phyloP scores from a whole-genome alignment of 2,797 vertebrate species.

The Rhadinocentrus ornatus region DNA sequence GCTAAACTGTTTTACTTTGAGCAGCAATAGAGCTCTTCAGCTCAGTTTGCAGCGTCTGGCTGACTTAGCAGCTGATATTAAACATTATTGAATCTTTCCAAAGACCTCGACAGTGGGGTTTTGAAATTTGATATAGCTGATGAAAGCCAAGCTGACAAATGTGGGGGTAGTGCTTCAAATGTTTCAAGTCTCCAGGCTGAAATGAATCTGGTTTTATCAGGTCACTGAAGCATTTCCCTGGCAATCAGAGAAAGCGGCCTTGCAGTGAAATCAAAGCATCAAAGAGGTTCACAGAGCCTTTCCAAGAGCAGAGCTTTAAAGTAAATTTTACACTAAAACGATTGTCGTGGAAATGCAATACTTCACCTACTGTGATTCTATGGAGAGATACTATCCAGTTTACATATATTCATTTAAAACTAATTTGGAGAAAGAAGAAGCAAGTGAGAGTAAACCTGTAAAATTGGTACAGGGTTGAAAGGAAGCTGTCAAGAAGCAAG shows the following conservation, averaged over 20 bases:
- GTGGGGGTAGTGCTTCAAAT: constrained; percentile 46
- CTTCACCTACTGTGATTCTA: constrained; percentile 3
- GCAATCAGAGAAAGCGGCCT: constrained; percentile 53
- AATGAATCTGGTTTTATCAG: constrained; percentile 66
- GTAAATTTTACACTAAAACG: constrained; percentile 20
- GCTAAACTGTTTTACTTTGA: constrained; percentile 50
- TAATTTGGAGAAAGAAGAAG: constrained; percentile 10
- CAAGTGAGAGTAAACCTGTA: constrained; percentile 12
- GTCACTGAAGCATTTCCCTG: constrained; percentile 56
- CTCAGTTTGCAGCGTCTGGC: constrained; percentile 49
- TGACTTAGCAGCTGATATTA: constrained; percentile 67
- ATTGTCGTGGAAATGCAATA: constrained; percentile 18
- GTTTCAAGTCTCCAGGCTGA: constrained; percentile 57
- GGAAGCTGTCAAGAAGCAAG: constrained; percentile 66
- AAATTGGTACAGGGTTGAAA: constrained; percentile 78
- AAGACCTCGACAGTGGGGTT: constrained; percentile 55
- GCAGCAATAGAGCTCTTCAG: constrained; percentile 39
- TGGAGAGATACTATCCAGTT: neutral
- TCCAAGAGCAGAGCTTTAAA: constrained; percentile 28
- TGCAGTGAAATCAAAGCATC: constrained; percentile 57
- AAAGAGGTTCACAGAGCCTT: constrained; percentile 39
- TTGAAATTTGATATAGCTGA: constrained; percentile 69
- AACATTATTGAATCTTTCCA: constrained; percentile 70
- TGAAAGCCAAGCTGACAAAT: constrained; percentile 55
- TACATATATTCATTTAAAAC: neutral